These are phyloP conservation scores for Drosophila ohnishii DNA, from an alignment of 1,140 invertebrate genomes.

Conservation along the genomic window DNA sequence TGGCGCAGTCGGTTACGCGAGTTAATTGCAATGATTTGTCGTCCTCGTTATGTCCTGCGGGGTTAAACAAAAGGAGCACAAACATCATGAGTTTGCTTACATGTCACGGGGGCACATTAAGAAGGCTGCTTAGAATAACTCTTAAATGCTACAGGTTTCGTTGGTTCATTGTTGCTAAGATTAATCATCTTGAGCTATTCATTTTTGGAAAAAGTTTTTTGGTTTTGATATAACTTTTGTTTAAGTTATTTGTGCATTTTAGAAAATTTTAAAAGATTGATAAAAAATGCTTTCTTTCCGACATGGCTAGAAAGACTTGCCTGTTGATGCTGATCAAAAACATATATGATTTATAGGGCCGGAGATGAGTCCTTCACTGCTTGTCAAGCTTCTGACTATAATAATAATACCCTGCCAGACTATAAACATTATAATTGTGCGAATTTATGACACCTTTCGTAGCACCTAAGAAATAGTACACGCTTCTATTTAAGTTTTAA, in stretches of 20 bases:
- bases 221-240: background rate
- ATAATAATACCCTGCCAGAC: too few relatives aligned
- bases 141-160: background rate
- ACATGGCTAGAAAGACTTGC: too few relatives aligned
- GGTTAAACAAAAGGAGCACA: constrained; percentile 18
- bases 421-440: background rate
- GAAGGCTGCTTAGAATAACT: background rate
- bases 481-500: background rate
- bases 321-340: too few relatives aligned
- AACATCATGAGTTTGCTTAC: constrained; percentile 24
- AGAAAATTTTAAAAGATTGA: too few relatives aligned
- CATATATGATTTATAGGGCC: too few relatives aligned
- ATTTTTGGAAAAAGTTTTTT: background rate
- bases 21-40: constrained; percentile 75
- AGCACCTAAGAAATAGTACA: background rate
- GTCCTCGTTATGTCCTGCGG: constrained; percentile 57
- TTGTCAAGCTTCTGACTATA: too few relatives aligned
- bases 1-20: constrained; percentile 55
- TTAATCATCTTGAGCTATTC: background rate
- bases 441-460: background rate
- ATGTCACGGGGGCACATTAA: constrained; percentile 9
- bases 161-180: background rate
- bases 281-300: too few relatives aligned
- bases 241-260: too few relatives aligned
- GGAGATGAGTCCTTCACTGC: too few relatives aligned